A percentile compares a stretch with the other conserved stretches of the same genome.
Evolutionary conservation across 1,140 invertebrate genomes (phyloP).

Genomic region (Microplitis mediator): DNA sequence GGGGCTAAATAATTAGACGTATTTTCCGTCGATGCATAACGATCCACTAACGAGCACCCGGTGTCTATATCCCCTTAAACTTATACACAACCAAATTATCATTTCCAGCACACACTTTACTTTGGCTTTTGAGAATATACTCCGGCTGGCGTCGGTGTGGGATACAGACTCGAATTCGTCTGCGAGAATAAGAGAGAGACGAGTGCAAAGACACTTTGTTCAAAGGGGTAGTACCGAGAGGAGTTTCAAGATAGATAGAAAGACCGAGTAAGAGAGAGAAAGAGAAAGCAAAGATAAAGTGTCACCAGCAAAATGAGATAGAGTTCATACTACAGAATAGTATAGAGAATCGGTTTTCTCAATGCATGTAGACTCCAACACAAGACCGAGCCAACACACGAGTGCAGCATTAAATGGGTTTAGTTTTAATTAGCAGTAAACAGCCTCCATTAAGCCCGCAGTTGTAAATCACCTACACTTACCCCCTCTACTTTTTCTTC

Average conservation of each 20-base stretch:
- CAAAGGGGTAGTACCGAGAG: not conserved
- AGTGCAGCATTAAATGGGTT: conserved; percentile 50
- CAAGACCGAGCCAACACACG: not conserved
- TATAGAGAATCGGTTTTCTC: conserved; percentile 41
- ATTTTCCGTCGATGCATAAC: conserved; percentile 2
- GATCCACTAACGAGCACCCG: conserved; percentile 16
- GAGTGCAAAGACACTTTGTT: not conserved
- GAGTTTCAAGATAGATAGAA: not conserved
- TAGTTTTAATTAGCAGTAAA: conserved; percentile 61
- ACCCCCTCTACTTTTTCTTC: conserved; percentile 33
- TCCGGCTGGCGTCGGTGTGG: too few relatives aligned
- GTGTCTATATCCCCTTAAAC: not conserved
- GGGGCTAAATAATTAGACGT: conserved; percentile 20
- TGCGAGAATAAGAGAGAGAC: not conserved
- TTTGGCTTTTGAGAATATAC: too few relatives aligned
- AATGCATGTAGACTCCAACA: not conserved
- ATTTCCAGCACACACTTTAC: conserved; percentile 6
- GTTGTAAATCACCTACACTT: conserved; percentile 57
- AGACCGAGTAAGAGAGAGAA: not conserved
- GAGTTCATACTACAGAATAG: not conserved
- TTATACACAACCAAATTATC: conserved; percentile 15
- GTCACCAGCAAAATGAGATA: not conserved
- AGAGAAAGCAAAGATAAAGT: not conserved
- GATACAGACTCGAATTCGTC: not conserved
- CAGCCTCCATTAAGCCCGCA: conserved; percentile 54